A percentile compares a stretch with the other conserved stretches of the same genome.
Evolutionary conservation across 2,797 vertebrate species (phyloP).

Genomic region (Selene dorsalis): DNA sequence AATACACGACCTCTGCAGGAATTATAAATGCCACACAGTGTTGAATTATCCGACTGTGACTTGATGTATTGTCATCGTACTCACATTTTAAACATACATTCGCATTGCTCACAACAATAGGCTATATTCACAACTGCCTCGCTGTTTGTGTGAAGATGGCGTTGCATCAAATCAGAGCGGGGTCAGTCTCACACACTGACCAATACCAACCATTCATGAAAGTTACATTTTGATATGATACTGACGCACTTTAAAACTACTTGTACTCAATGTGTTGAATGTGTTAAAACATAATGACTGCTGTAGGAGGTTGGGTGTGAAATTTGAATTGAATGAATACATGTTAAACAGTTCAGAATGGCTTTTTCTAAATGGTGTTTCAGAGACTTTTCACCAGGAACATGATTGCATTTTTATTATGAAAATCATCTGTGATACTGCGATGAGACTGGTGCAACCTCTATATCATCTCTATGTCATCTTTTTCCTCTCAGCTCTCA

Average conservation of each 20-base stretch:
- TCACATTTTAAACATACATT: neutral
- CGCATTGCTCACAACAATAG: constrained; percentile 4
- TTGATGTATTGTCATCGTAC: constrained; percentile 17
- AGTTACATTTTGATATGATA: neutral
- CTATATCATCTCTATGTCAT: neutral
- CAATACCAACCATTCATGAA: neutral
- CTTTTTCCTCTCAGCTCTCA: constrained; percentile 43
- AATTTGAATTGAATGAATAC: neutral
- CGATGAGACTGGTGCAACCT: neutral
- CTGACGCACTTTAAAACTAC: neutral
- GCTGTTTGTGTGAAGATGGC: constrained; percentile 32
- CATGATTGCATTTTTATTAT: no score
- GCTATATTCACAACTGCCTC: constrained; percentile 5
- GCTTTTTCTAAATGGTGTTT: neutral
- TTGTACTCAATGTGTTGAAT: neutral
- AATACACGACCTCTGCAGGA: constrained; percentile 10
- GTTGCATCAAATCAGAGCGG: neutral
- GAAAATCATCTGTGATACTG: neutral
- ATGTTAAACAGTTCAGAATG: neutral
- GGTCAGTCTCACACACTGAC: neutral
- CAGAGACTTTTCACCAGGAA: neutral
- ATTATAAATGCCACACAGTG: constrained; percentile 31
- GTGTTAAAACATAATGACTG: neutral
- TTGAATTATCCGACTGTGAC: constrained; percentile 8
- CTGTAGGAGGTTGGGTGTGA: neutral